Evolutionary conservation across 2,797 vertebrate genomes (phyloP), one percentile per base, ranked within the genome.

Genomic region (Potorous gilbertii): DNA sequence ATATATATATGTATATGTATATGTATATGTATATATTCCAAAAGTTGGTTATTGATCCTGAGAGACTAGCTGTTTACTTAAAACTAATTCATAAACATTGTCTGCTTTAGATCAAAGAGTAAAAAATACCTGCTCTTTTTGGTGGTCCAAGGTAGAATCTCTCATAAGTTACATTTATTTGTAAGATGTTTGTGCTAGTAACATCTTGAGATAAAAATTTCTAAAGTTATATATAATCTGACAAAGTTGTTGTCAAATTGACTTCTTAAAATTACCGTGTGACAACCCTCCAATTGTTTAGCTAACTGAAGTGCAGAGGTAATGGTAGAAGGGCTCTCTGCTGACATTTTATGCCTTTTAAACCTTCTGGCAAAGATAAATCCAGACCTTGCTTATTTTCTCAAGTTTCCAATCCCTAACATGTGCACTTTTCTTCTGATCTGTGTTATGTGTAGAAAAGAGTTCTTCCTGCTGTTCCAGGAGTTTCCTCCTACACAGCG

Each of bases 161-260:
- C 90, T n/a, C 94, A 94, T 96, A 74, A 90, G 29, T 62, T 91
- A n/a, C 24, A 94, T 96, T 93, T 91, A 96, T 97, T 97, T 59
- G 6, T 90, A 93, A 97, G 96, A 96, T 55, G 24, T 92, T n/a
- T 94, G 34, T 96, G 14, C 21, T 96, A 94, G 95, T 94, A 92
- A 97, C 91, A 95, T 6, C 8, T 91, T 96, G 50, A 95, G 95
- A 96, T 97, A 92, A 95, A 9, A 95, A 91, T 62, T 94, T 94
- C 94, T 95, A 52, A 74, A 93, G 13, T 92, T 93, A 94, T 90
- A 94, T 59, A 93, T 95, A 96, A 92, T 52, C 66, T 95, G 56
- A 24, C 95, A 96, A 97, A 93, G 94, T 50, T 54, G 95, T 93
- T 94, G 92, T 95, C 97, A 96, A 96, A 93, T 12, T 0, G 93